Conservation (phyloP, 2,888 invertebrate species). For the Ptychoptera contaminata region DNA sequence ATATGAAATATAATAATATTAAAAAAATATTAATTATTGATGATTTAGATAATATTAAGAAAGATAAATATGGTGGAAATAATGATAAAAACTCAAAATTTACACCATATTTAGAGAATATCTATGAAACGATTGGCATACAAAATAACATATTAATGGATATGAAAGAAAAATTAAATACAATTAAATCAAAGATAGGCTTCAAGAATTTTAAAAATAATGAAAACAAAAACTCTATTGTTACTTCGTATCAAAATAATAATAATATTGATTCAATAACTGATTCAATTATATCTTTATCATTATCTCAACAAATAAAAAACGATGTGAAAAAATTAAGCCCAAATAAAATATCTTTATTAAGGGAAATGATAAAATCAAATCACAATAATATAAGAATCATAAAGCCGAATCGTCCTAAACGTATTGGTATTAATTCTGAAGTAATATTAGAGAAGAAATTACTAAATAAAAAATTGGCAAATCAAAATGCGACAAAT, state of each 20-base stretch:
- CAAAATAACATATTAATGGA: constrained; percentile 51
- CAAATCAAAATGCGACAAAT: too few relatives aligned
- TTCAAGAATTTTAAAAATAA: neutral
- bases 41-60: neutral
- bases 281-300: constrained; percentile 28
- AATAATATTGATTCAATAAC: constrained; percentile 19
- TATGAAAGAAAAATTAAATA: constrained; percentile 37
- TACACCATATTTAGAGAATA: constrained; percentile 50
- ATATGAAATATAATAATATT: constrained; percentile 37
- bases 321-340: constrained; percentile 19
- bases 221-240: neutral
- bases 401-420: constrained; percentile 26
- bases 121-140: constrained; percentile 63
- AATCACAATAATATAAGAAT: constrained; percentile 18
- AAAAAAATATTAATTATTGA: neutral
- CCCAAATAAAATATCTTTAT: too few relatives aligned
- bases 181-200: constrained; percentile 20
- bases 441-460: constrained; percentile 25
- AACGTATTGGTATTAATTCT: constrained; percentile 25
- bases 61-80: neutral
- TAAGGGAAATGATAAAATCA: neutral
- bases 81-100: neutral
- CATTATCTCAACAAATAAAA: constrained; percentile 20
- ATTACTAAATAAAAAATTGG: too few relatives aligned
- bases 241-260: constrained; percentile 15